Evolutionary conservation across 2,113 vertebrate species (phyloP), one percentile per base, ranked within the genome.

Genomic region (Apteryx owenii): DNA sequence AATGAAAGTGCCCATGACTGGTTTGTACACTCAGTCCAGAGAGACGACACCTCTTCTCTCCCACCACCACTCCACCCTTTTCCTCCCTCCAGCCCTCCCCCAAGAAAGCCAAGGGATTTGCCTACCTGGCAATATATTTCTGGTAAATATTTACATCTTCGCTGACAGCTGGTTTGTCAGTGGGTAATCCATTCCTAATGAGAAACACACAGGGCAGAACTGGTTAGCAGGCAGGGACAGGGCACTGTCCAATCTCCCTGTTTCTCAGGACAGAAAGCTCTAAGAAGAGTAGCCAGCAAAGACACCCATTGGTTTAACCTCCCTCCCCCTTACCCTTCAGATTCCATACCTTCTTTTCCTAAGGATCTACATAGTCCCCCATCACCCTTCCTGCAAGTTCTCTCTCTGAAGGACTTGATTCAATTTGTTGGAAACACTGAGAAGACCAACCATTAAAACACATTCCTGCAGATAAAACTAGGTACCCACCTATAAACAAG

Each of bases 111-210:
- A 50, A 95, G 96, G 92, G 97, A 98, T 98, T 98, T 98, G 98
- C 99, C 98, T 99, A 99, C 99, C 99, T 99, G 98, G 99, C 99
- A 98, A 99, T 99, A 98, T 99, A 99, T 99, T 99, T 99, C 99
- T 99, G 99, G 99, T 99, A 99, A 98, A 99, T 99, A 98, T 99
- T 99, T 98, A 99, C 98, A 80, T 99, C 99, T 96, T 99, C 99
- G 70, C 98, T 98, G 98, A 98, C 98, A 89, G 98, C 98, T 94
- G 99, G 99, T 98, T 99, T 99, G 98, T 99, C 99, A 95, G 99
- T 98, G 98, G 99, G 99, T 97, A 99, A 98, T 98, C 99, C 99
- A 42, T 99, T 99, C 98, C 99, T 99, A 98, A 98, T 81, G 98
- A 97, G 97, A 98, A 98, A 98, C 98, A 98, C 98, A 98, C 94